Conservation (phyloP, 2,113 vertebrate species). For the Melanostigma gelatinosum region DNA sequence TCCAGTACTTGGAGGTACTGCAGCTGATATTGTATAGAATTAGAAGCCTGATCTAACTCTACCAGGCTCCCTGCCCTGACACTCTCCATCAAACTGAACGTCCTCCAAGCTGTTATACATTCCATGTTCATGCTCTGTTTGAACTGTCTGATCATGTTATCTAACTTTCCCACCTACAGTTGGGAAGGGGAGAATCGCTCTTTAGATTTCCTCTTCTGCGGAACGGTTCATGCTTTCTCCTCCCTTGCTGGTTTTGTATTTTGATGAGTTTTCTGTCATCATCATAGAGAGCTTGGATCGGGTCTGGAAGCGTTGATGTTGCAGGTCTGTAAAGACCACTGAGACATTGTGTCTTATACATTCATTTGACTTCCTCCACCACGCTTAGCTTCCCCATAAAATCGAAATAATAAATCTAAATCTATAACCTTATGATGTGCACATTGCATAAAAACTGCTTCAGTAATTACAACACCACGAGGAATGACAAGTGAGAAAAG, state of each 20-base stretch:
- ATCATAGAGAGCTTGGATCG: neutral
- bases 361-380: neutral
- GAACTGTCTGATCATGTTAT: neutral
- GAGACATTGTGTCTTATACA: neutral
- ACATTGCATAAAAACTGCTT: neutral
- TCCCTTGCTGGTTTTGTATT: neutral
- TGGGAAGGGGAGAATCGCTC: neutral
- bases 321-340: neutral
- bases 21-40: neutral
- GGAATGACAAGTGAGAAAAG: constrained; percentile 37
- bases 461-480: constrained; percentile 8
- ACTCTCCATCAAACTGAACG: neutral
- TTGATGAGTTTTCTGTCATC: neutral
- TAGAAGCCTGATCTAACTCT: neutral
- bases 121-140: neutral
- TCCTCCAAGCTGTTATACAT: neutral
- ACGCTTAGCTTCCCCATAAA: neutral
- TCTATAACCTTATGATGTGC: neutral
- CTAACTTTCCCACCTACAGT: neutral
- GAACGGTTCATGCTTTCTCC: neutral
- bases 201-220: neutral
- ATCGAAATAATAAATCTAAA: neutral
- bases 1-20: neutral
- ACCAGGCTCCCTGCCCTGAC: neutral
- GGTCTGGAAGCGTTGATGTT: constrained; percentile 5